Evolutionary conservation across 2,888 invertebrate genomes (phyloP).

Genomic region (Gandaritis pyraliata): DNA sequence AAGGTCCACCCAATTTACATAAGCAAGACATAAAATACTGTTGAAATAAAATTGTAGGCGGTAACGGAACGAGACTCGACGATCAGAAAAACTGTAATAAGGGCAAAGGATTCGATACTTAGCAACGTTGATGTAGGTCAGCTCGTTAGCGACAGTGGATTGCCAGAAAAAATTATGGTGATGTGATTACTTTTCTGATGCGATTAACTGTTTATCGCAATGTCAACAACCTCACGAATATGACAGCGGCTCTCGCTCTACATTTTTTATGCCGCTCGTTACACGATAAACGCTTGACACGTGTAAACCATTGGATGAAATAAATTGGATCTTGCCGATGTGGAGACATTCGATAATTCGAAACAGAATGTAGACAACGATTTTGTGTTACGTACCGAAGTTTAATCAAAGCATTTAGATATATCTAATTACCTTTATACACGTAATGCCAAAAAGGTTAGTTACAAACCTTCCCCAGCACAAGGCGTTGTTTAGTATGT

Average conservation of each 20-base stretch:
- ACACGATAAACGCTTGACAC: conserved; percentile 50
- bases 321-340: conserved; percentile 38
- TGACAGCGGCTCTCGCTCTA: conserved; percentile 48
- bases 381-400: too few relatives aligned
- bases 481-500: too few relatives aligned
- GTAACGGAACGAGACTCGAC: conserved; percentile 3
- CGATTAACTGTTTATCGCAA: conserved; percentile 59
- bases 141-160: conserved; percentile 32
- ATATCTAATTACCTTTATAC: too few relatives aligned
- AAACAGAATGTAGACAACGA: neutral
- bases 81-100: conserved; percentile 6
- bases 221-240: conserved; percentile 65
- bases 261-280: conserved; percentile 54
- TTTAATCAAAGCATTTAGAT: neutral
- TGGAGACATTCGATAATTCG: conserved; percentile 12
- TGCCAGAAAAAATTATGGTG: conserved; percentile 36
- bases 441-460: too few relatives aligned
- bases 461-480: too few relatives aligned
- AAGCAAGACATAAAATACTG: conserved; percentile 3
- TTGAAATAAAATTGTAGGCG: conserved; percentile 1
- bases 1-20: conserved; percentile 18
- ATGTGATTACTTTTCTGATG: conserved; percentile 42
- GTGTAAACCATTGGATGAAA: conserved; percentile 47
- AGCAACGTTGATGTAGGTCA: conserved; percentile 43
- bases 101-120: conserved; percentile 18